Evolutionary conservation across 2,113 vertebrate genomes (phyloP).

Genomic region (Copsychus sechellarum): DNA sequence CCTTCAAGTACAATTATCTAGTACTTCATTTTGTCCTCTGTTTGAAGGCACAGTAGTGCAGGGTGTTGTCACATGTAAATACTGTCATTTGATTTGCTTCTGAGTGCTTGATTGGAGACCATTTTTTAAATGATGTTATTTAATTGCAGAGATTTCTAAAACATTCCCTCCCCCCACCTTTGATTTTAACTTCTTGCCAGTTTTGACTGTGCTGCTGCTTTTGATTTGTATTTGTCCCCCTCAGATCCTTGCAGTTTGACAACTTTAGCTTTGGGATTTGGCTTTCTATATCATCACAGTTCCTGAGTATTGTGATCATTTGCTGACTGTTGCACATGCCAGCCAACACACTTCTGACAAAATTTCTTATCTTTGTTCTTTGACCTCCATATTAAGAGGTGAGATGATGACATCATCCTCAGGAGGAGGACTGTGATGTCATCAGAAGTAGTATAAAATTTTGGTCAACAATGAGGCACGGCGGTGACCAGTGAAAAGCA

Average conservation of each 20-base stretch:
- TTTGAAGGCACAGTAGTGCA: not conserved
- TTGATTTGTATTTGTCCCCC: not conserved
- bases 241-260: not conserved
- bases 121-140: not conserved
- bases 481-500: not conserved
- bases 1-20: not conserved
- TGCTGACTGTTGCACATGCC: not conserved
- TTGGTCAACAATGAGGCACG: not conserved
- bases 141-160: not conserved
- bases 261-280: not conserved
- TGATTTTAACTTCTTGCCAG: not conserved
- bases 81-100: not conserved
- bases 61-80: not conserved
- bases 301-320: not conserved
- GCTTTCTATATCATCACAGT: not conserved
- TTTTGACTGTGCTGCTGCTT: not conserved
- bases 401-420: not conserved
- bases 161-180: not conserved
- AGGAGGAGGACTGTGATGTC: not conserved
- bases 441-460: not conserved
- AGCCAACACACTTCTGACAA: not conserved
- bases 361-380: not conserved
- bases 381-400: not conserved
- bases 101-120: not conserved
- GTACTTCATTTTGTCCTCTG: not conserved